Evolutionary conservation across 2,113 vertebrate species (phyloP).

Genomic region (Neofelis nebulosa): DNA sequence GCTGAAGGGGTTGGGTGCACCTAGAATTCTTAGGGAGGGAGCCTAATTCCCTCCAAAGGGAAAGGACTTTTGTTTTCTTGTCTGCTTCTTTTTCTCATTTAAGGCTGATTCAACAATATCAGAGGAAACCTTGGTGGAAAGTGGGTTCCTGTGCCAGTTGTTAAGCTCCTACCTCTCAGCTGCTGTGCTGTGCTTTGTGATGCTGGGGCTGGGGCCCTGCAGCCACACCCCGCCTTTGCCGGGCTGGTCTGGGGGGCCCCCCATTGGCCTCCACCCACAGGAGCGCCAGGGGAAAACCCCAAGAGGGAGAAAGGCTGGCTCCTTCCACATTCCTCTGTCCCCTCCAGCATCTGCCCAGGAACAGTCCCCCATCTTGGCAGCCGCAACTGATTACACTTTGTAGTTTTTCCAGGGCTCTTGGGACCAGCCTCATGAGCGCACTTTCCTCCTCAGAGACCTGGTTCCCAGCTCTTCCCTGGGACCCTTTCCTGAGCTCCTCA

Average conservation of each 20-base stretch:
- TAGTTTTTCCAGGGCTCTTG: neutral
- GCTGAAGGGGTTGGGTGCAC: neutral
- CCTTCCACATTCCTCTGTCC: neutral
- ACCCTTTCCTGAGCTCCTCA: neutral
- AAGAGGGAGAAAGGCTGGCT: neutral
- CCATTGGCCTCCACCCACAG: neutral
- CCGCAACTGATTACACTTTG: neutral
- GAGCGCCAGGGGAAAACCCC: neutral
- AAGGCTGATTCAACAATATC: neutral
- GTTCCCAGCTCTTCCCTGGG: neutral
- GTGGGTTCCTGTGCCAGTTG: neutral
- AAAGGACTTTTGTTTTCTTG: neutral
- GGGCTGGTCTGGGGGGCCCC: accelerated
- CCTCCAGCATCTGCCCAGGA: neutral
- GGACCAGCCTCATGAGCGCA: neutral
- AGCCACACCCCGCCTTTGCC: neutral
- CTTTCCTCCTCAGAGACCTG: neutral
- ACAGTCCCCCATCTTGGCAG: neutral
- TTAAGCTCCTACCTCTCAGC: neutral
- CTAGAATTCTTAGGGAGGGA: neutral
- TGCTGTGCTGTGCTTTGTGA: neutral
- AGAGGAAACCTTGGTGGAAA: neutral
- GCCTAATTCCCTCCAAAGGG: neutral
- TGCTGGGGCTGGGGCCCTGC: neutral
- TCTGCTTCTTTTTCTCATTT: neutral